These are phyloP conservation scores for Brachyalestes nurse DNA, from an alignment of 2,797 vertebrate genomes.

Conservation along the genomic window DNA sequence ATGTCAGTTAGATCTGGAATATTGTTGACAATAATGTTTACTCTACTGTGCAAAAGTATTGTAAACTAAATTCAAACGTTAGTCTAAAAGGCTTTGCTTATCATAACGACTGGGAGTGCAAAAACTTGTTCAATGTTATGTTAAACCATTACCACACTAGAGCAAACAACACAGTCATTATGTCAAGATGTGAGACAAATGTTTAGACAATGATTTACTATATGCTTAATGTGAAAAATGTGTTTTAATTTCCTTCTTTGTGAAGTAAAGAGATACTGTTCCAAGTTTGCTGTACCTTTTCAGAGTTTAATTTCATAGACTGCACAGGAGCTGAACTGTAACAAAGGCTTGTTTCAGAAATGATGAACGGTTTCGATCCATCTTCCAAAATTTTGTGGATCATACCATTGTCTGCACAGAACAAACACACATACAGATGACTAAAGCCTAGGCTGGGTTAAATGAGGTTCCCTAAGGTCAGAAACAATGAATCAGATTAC, in stretches of 20 bases:
- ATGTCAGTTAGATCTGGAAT: background rate
- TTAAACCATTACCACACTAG: background rate
- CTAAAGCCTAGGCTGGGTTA: background rate
- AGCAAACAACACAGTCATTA: background rate
- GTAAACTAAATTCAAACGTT: background rate
- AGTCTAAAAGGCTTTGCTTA: background rate
- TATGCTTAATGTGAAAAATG: background rate
- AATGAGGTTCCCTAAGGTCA: background rate
- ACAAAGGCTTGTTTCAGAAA: constrained; percentile 74
- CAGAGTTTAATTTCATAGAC: constrained; percentile 76
- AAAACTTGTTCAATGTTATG: too few species aligned
- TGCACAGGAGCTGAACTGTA: constrained; percentile 63
- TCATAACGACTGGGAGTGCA: background rate
- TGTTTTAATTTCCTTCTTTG: background rate
- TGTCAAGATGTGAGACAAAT: background rate
- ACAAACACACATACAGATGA: background rate
- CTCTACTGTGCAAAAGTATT: background rate
- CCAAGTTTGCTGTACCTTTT: constrained; percentile 65
- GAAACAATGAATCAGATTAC: too few species aligned
- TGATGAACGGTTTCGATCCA: constrained; percentile 73
- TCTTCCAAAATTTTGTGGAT: constrained; percentile 80
- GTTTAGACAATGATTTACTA: background rate
- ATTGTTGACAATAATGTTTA: background rate
- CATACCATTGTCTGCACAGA: constrained; percentile 69
- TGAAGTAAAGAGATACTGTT: background rate